Conservation (phyloP, 2,888 invertebrate genomes). For the Heliconius erato region DNA sequence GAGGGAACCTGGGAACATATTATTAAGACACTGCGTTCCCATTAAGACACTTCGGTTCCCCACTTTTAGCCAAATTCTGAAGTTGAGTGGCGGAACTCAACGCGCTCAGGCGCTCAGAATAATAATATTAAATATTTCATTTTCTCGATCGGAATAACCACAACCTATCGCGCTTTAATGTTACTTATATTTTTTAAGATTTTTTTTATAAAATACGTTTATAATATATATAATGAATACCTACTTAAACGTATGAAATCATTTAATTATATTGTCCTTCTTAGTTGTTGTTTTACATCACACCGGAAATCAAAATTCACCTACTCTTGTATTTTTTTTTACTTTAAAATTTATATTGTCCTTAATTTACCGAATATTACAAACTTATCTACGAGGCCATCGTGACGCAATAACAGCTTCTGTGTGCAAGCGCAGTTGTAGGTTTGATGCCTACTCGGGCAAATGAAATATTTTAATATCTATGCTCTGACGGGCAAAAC, state of each 20-base stretch:
- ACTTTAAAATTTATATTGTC: background rate
- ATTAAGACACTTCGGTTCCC: background rate
- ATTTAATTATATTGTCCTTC: background rate
- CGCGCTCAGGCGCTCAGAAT: too few relatives aligned
- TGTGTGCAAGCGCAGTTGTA: background rate
- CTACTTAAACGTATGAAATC: background rate
- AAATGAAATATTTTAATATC: too few relatives aligned
- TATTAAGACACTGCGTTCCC: background rate
- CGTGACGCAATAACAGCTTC: background rate
- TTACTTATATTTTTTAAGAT: too few relatives aligned
- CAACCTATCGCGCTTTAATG: too few relatives aligned
- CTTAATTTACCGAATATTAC: background rate
- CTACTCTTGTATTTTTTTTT: background rate
- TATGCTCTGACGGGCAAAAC: too few relatives aligned
- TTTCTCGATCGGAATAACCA: too few relatives aligned
- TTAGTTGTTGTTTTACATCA: background rate
- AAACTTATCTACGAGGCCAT: background rate
- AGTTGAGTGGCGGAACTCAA: background rate
- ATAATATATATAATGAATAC: background rate
- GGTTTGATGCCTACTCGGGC: background rate
- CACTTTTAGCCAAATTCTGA: background rate
- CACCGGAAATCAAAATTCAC: background rate
- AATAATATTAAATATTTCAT: too few relatives aligned
- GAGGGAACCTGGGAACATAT: background rate
- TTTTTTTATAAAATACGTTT: too few relatives aligned